Evolutionary conservation across 2,113 vertebrate genomes (phyloP).

Genomic region (Puffinus mauretanicus): DNA sequence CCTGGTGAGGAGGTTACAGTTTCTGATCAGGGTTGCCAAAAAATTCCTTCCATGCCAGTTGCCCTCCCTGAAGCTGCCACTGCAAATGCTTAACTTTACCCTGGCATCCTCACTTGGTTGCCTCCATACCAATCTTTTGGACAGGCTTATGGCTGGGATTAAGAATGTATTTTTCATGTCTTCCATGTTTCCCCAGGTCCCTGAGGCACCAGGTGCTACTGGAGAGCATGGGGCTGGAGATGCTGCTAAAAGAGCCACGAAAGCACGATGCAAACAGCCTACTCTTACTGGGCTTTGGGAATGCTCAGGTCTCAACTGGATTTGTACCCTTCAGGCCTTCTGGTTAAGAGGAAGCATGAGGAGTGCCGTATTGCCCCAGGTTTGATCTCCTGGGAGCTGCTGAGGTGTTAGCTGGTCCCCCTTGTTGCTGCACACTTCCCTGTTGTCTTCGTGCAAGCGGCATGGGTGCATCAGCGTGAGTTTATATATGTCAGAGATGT

Average conservation of each 20-base stretch:
- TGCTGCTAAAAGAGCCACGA: neutral
- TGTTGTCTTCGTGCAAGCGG: neutral
- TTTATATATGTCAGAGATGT: neutral
- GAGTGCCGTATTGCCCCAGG: neutral
- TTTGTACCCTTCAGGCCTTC: neutral
- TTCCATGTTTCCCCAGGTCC: neutral
- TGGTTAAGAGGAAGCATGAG: neutral
- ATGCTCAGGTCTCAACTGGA: neutral
- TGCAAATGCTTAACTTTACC: neutral
- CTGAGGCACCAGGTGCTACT: neutral
- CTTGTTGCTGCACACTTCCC: neutral
- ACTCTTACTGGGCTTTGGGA: neutral
- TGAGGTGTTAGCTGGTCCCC: neutral
- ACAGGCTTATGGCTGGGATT: neutral
- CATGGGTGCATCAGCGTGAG: neutral
- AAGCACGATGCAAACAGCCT: neutral
- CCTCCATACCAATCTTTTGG: neutral
- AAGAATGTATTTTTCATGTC: neutral
- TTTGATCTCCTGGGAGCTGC: neutral
- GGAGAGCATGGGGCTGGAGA: neutral
- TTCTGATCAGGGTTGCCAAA: neutral
- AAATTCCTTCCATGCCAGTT: neutral
- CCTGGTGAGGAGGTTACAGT: fast-evolving
- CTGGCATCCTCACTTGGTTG: neutral
- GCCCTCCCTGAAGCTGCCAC: neutral